Percentiles rank a stretch among this genome's conserved stretches.
Evolutionary conservation across 2,888 invertebrate genomes (phyloP).

Genomic region (Spodoptera littoralis): DNA sequence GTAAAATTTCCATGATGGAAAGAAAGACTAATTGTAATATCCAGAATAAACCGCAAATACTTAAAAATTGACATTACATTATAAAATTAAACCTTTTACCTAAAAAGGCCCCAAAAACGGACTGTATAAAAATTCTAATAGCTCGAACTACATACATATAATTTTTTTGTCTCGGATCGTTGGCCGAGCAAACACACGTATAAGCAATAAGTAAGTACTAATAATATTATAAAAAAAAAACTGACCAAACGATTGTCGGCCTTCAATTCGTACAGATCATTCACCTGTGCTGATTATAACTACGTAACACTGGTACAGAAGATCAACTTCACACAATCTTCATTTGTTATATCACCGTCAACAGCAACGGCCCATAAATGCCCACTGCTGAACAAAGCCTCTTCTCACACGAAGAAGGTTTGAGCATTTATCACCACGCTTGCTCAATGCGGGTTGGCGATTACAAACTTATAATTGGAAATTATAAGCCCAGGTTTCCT

Average conservation of each 20-base stretch:
- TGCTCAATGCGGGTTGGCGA: no score
- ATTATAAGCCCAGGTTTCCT: no score
- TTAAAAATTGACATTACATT: conserved; percentile 37
- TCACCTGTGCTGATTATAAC: conserved; percentile 74
- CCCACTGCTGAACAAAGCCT: no score
- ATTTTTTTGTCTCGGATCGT: conserved; percentile 69
- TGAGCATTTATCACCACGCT: no score
- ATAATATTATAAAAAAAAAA: conserved; percentile 75
- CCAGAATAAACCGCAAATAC: not conserved
- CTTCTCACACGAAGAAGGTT: no score
- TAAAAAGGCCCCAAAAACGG: conserved; percentile 58
- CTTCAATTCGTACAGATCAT: conserved; percentile 83
- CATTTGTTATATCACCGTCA: not conserved
- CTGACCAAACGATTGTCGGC: conserved; percentile 81
- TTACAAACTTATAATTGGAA: no score
- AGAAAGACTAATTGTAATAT: no score
- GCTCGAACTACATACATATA: conserved; percentile 57
- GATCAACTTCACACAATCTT: conserved; percentile 26
- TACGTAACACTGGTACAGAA: conserved; percentile 28
- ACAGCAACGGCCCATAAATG: no score
- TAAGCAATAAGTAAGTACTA: conserved; percentile 68
- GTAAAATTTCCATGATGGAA: no score
- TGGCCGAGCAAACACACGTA: conserved; percentile 72
- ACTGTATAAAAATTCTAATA: conserved; percentile 53
- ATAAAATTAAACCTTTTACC: conserved; percentile 50